Conservation (phyloP, 2,797 vertebrate genomes). For the Darevskia nairensis region DNA sequence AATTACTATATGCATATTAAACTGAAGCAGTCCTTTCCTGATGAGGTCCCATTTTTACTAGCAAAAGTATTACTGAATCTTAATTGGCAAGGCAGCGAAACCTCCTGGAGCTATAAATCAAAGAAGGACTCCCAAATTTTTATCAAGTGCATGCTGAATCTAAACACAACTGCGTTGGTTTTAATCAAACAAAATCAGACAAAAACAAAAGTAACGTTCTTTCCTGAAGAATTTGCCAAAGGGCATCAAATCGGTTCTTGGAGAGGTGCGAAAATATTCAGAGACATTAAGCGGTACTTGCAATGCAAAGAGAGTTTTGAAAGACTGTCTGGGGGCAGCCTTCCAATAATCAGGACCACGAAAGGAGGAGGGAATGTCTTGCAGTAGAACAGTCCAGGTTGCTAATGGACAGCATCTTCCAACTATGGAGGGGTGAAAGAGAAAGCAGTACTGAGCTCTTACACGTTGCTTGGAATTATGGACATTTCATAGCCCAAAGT, state of each 20-base stretch:
- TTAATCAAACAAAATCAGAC: background rate
- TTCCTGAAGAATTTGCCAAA: background rate
- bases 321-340: background rate
- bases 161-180: background rate
- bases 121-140: constrained; percentile 12
- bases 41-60: constrained; percentile 40
- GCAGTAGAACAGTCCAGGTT: background rate
- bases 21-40: constrained; percentile 54
- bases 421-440: background rate
- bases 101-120: constrained; percentile 13
- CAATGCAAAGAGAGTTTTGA: background rate
- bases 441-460: too few relatives aligned
- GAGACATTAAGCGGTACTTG: background rate
- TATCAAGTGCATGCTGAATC: background rate
- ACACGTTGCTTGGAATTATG: background rate
- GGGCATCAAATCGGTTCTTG: too few relatives aligned
- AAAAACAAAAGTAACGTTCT: background rate
- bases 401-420: background rate
- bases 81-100: constrained; percentile 22
- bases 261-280: background rate
- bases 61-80: constrained; percentile 36
- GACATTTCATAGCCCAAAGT: too few relatives aligned
- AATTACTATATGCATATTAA: constrained; percentile 75
- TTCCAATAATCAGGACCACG: background rate
- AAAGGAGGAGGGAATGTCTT: background rate